phyloP scores from a whole-genome alignment of 2,888 invertebrate genomes.

The Dasysyrphus tricinctus region DNA sequence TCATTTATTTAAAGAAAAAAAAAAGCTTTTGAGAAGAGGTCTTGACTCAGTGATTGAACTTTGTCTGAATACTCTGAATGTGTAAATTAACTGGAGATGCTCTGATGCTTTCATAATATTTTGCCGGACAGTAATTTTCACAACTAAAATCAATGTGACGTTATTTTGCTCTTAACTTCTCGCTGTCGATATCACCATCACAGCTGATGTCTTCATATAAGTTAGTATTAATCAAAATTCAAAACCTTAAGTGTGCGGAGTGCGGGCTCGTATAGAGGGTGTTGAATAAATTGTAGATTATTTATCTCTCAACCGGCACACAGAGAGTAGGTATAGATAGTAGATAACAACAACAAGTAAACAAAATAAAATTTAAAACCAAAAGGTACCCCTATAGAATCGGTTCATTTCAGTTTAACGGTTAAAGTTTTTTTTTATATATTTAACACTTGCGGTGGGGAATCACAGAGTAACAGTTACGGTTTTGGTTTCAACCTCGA shows the following conservation, averaged over 20 bases:
- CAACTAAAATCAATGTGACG: neutral
- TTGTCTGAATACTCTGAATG: slow-evolving; percentile 16
- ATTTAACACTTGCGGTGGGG: slow-evolving; percentile 63
- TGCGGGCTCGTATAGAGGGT: neutral
- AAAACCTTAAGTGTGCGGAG: neutral
- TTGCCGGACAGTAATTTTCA: neutral
- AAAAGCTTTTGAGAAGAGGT: slow-evolving; percentile 18
- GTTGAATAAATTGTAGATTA: slow-evolving; percentile 3
- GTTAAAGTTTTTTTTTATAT: slow-evolving; percentile 53
- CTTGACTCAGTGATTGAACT: slow-evolving; percentile 42
- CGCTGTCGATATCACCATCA: neutral
- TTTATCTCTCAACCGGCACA: slow-evolving; percentile 28
- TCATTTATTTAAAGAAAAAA: neutral
- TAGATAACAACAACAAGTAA: slow-evolving; percentile 23
- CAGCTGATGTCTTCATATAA: neutral
- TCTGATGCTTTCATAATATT: slow-evolving; percentile 19
- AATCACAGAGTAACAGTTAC: slow-evolving; percentile 34
- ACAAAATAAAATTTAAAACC: slow-evolving; percentile 25
- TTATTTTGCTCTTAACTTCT: slow-evolving; percentile 14
- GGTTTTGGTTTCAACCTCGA: slow-evolving; percentile 38
- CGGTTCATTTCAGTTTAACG: slow-evolving; percentile 36
- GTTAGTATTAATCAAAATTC: neutral
- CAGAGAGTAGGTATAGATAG: neutral
- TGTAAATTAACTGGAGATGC: slow-evolving; percentile 18
- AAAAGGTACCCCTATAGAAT: slow-evolving; percentile 41